phyloP scores from a whole-genome alignment of 1,140 invertebrate genomes.

The Triops cancriformis region DNA sequence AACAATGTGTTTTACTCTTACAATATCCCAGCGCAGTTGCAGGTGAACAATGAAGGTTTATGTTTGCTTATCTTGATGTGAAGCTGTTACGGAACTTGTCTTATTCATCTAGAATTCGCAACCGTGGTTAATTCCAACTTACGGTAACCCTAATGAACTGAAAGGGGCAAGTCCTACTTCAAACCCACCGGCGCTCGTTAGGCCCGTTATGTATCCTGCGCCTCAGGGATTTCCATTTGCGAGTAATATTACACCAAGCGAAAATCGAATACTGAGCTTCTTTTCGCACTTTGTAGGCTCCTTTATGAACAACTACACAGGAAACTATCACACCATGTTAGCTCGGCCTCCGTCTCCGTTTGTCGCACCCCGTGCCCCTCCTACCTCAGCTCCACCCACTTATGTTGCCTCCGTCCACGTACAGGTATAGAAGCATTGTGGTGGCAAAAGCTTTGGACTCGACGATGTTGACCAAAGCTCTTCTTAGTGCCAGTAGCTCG shows the following conservation, averaged over 20 bases:
- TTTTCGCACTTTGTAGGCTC: neutral
- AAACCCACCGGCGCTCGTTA: neutral
- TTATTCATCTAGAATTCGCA: neutral
- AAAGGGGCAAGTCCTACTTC: neutral
- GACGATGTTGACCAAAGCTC: no score
- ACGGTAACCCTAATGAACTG: neutral
- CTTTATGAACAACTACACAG: neutral
- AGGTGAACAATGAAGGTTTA: neutral
- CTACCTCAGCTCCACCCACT: constrained; percentile 6
- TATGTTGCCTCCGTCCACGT: constrained; percentile 12
- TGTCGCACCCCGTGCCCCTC: neutral
- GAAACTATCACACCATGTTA: neutral
- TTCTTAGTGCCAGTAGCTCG: no score
- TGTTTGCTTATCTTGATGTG: neutral
- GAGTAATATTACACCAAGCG: neutral
- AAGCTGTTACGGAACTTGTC: neutral
- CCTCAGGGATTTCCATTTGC: neutral
- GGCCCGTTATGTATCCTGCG: neutral
- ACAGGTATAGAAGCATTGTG: neutral
- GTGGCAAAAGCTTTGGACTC: no score
- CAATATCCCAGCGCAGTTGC: neutral
- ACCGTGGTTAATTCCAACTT: neutral
- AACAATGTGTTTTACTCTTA: neutral
- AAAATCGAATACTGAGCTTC: neutral
- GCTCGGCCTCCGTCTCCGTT: neutral